Percentiles rank a stretch among this genome's conserved stretches.
These are phyloP conservation scores for Cyanoramphus novaezelandiae DNA, from an alignment of 2,113 vertebrate genomes.

Conservation along the genomic window DNA sequence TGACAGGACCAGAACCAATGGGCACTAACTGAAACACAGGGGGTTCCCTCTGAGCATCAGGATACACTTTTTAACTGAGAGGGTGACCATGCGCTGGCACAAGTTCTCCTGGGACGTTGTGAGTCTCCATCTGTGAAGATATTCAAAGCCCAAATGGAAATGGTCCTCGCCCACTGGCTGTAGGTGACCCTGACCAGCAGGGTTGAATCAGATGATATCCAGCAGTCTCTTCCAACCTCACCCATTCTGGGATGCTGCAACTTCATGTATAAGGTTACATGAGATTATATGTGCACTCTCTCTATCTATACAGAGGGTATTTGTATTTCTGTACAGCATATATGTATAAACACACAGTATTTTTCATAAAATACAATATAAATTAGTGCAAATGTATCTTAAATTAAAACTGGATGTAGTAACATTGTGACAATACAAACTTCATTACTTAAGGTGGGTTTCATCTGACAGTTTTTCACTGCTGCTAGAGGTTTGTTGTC, in stretches of 20 bases:
- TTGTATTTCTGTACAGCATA: background rate
- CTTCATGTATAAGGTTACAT: fast-evolving
- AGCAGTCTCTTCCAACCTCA: background rate
- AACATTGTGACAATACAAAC: background rate
- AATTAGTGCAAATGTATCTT: background rate
- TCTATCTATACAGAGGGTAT: background rate
- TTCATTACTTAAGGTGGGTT: background rate
- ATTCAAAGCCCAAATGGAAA: background rate
- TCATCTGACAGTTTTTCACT: background rate
- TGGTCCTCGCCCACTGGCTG: background rate
- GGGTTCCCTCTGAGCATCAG: background rate
- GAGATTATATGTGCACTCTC: background rate
- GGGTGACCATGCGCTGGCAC: background rate
- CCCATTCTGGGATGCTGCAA: background rate
- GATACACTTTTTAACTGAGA: background rate
- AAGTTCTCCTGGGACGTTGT: background rate
- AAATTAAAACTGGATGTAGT: background rate
- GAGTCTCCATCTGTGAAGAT: background rate
- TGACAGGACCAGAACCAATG: background rate
- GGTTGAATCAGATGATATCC: background rate
- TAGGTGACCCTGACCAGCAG: background rate
- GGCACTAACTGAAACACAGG: background rate
- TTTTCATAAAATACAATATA: background rate
- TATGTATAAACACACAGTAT: background rate
- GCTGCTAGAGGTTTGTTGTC: background rate